Evolutionary conservation across 64 coral and sea anemone genomes (phyloP).

Genomic region (Pachyseris speciosa): DNA sequence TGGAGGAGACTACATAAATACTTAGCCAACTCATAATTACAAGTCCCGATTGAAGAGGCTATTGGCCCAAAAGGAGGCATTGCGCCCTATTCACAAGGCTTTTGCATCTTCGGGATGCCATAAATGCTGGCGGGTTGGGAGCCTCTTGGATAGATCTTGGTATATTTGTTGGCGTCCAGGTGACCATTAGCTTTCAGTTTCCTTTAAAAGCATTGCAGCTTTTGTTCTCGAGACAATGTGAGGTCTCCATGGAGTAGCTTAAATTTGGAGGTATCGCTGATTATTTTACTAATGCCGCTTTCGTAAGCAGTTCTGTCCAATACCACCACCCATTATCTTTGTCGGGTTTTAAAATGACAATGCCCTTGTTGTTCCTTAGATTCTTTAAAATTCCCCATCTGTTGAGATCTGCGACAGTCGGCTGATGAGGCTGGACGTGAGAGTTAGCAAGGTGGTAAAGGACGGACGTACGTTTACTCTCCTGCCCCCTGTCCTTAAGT

Average conservation of each 20-base stretch:
- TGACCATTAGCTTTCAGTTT: constrained; percentile 6
- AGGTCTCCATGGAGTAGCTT: not conserved
- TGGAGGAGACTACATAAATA: no score
- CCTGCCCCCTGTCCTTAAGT: not conserved
- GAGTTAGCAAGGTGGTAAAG: constrained; percentile 49
- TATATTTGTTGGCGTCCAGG: not conserved
- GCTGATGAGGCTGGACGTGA: not conserved
- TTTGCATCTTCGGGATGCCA: not conserved
- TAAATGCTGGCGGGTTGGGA: not conserved
- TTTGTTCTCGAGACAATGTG: not conserved
- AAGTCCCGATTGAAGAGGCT: no score
- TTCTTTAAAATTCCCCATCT: constrained; percentile 3
- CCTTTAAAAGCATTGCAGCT: not conserved
- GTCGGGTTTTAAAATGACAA: constrained; percentile 15
- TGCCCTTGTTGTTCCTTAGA: constrained; percentile 20
- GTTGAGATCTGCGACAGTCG: constrained; percentile 13
- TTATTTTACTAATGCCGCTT: not conserved
- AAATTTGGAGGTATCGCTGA: constrained; percentile 43
- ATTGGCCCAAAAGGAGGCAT: no score
- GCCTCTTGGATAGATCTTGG: not conserved
- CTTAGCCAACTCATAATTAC: no score
- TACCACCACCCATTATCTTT: not conserved
- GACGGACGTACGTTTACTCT: constrained; percentile 23
- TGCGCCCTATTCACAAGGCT: no score
- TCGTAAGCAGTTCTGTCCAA: not conserved